Base-by-base conservation (phyloP, 2,113 vertebrate genomes). In the Saccopteryx bilineata region DNA sequence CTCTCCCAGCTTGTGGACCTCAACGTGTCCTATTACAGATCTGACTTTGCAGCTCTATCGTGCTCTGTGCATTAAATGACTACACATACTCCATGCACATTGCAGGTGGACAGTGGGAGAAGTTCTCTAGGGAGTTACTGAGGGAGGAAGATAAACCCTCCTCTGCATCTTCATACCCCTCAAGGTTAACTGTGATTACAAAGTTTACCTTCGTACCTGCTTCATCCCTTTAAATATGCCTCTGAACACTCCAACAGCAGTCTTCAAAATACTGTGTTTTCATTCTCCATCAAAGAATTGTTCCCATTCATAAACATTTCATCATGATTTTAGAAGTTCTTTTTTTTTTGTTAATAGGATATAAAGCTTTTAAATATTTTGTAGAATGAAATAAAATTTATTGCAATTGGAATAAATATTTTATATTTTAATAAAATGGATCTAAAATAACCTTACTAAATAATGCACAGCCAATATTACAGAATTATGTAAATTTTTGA, bases 391-490 rank as follows among this genome's bases (percentile, higher is more conserved):
- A 68, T 79, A 69, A 87, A 23, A 84, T 66, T 48, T 74, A 56
- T 13, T 79, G 9, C 86, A 69, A 58, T 86, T 82, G 8, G 7
- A 24, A 82, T 60, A 89, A 93, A 93, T 85, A 87, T 50, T 46
- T 85, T 2, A 61, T 84, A 75, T 9, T 88, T 69, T 60, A 61
- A 75, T 63, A 72, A 93, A 90, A 74, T 60, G 31, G 3, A 19
- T 60, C 91, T 91, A 80, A 83, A 80, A 71, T 31, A 48, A 48
- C 5, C 13, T 61, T 88, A 75, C 65, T 69, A 60, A 96, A 81
- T 63, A 69, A 39, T 81, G 5, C 9, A 88, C 14, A 84, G 2
- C 1, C 6, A 56, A 12, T 84, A 15, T 46, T 71, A 84, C 82
- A 76, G 10, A 46, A 50, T 52, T 39, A 28, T 48, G 33, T 7